Conservation (phyloP, 1,140 invertebrate genomes). For the Euura saliciscinereae region DNA sequence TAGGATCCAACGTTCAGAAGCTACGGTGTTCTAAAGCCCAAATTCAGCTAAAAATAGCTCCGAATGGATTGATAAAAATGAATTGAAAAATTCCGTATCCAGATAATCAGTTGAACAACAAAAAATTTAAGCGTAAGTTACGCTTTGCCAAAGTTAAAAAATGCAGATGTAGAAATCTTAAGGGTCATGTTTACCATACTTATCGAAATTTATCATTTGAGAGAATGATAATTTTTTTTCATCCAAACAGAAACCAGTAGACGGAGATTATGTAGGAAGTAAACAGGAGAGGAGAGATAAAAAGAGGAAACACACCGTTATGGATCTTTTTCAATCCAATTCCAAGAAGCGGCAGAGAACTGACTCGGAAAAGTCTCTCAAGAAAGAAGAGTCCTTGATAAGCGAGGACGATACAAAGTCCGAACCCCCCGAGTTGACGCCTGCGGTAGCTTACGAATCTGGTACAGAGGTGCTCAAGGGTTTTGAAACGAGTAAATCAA, state of each 20-base stretch:
- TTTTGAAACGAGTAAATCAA: conserved; percentile 34
- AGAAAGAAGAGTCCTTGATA: conserved; percentile 40
- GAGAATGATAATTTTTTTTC: background rate
- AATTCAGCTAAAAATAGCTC: too few relatives aligned
- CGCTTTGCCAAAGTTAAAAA: too few relatives aligned
- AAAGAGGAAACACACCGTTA: conserved; percentile 73
- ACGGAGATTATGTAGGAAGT: conserved; percentile 51
- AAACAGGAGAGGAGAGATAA: conserved; percentile 74
- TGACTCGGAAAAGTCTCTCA: conserved; percentile 45
- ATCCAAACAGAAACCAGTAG: conserved; percentile 30
- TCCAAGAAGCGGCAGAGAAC: conserved; percentile 44
- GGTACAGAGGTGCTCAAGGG: conserved; percentile 37
- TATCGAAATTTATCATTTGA: background rate
- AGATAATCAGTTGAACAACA: too few relatives aligned
- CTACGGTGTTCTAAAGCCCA: too few relatives aligned
- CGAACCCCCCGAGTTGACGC: conserved; percentile 4
- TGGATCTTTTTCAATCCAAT: conserved; percentile 67
- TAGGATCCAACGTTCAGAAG: too few relatives aligned
- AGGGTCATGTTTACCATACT: background rate
- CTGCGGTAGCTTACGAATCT: conserved; percentile 37
- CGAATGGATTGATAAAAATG: too few relatives aligned
- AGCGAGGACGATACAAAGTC: conserved; percentile 14
- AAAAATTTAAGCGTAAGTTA: too few relatives aligned
- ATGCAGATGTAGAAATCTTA: too few relatives aligned
- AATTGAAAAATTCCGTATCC: too few relatives aligned